phyloP scores from a whole-genome alignment of 2,888 invertebrate species.

The Troides helena region DNA sequence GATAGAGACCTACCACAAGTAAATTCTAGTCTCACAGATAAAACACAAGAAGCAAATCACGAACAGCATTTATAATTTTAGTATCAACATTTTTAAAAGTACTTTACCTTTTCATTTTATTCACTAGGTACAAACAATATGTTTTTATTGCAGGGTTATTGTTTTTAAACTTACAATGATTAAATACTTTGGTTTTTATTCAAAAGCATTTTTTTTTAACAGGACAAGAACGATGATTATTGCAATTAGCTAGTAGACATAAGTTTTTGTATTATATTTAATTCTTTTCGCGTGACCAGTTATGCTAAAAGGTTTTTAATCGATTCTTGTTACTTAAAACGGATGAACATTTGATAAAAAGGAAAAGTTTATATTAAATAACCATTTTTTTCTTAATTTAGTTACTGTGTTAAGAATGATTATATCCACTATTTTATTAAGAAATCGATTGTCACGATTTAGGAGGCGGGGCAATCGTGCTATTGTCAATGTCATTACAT shows the following conservation, averaged over 20 bases:
- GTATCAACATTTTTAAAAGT: too few species aligned
- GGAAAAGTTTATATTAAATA: background rate
- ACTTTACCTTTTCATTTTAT: too few species aligned
- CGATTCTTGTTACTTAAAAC: conserved; percentile 20
- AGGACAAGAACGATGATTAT: conserved; percentile 11
- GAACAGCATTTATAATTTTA: too few species aligned
- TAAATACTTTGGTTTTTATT: too few species aligned
- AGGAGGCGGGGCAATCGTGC: conserved; percentile 33
- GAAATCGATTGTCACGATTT: conserved; percentile 34
- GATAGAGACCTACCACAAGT: too few species aligned
- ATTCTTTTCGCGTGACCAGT: conserved; percentile 18
- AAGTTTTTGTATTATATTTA: conserved; percentile 4
- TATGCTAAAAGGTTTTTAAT: conserved; percentile 27
- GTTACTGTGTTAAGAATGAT: background rate
- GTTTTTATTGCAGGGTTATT: too few species aligned
- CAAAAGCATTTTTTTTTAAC: background rate
- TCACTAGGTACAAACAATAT: too few species aligned
- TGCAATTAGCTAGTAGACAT: conserved; percentile 12
- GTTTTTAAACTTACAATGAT: too few species aligned
- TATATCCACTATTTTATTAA: conserved; percentile 34
- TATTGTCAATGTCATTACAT: conserved; percentile 36
- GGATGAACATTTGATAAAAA: conserved; percentile 9
- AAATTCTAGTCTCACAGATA: too few species aligned
- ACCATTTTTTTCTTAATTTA: background rate
- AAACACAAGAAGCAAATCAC: too few species aligned